phyloP scores from a whole-genome alignment of 2,113 vertebrate genomes.

The Microcebus tavaratra region DNA sequence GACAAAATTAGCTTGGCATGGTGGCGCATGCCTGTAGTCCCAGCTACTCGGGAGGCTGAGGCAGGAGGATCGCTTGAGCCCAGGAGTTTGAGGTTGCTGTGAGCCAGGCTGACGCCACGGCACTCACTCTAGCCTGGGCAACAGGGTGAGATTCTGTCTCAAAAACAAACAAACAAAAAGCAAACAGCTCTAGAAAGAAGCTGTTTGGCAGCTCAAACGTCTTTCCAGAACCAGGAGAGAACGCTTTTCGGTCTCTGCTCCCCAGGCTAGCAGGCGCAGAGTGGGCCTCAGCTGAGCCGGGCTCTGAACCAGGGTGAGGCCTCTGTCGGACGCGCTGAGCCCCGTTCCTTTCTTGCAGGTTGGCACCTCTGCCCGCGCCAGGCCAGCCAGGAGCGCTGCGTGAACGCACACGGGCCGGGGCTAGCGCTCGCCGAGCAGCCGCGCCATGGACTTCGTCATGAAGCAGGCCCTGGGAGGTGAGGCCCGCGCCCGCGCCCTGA shows the following conservation, averaged over 20 bases:
- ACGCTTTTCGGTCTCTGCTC: not conserved
- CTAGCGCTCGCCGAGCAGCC: constrained; percentile 30
- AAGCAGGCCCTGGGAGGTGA: constrained; percentile 95
- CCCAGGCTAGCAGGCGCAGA: no score
- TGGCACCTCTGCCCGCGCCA: not conserved
- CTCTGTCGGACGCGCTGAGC: not conserved
- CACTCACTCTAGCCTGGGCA: no score
- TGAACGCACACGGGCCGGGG: constrained; percentile 55
- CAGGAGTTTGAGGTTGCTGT: no score
- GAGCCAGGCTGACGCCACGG: no score
- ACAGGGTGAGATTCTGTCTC: no score
- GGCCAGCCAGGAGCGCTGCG: constrained; percentile 51
- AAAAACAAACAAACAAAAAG: no score
- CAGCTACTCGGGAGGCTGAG: no score
- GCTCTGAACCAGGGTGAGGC: not conserved
- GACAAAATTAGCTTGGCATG: no score
- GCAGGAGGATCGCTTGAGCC: no score
- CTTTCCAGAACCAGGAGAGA: not conserved
- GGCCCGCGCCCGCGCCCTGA: not conserved
- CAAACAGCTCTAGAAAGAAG: not conserved
- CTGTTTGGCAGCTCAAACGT: not conserved
- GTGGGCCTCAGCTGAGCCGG: not conserved
- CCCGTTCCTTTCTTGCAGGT: constrained; percentile 52
- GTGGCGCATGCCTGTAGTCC: no score
- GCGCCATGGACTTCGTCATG: constrained; percentile 95